phyloP scores from a whole-genome alignment of 2,888 invertebrate genomes.

The Cosmia pyralina region DNA sequence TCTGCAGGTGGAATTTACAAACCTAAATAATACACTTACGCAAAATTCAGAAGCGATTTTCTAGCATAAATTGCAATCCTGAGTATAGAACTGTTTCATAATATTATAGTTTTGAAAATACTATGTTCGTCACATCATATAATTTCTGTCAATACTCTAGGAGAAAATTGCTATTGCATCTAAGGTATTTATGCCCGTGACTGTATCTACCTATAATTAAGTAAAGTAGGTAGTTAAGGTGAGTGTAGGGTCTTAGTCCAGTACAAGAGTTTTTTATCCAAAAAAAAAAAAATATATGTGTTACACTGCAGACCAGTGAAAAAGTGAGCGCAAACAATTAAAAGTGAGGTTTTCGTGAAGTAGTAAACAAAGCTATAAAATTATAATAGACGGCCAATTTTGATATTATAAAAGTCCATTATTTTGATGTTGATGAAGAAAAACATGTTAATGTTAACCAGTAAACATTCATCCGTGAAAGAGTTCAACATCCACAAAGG shows the following conservation, averaged over 20 bases:
- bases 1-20: too few relatives aligned
- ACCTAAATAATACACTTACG: background rate
- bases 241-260: background rate
- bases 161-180: too few relatives aligned
- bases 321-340: background rate
- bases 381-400: background rate
- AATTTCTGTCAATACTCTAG: background rate
- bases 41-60: background rate
- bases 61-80: background rate
- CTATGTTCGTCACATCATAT: background rate
- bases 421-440: background rate
- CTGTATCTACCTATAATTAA: background rate
- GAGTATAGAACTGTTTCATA: background rate
- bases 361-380: background rate
- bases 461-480: conserved; percentile 12
- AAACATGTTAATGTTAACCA: background rate
- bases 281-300: too few relatives aligned
- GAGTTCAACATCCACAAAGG: conserved; percentile 16
- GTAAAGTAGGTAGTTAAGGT: background rate
- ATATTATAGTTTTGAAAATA: background rate
- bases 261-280: background rate
- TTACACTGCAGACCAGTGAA: background rate
- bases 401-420: background rate
- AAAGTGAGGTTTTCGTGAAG: background rate
- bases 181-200: too few relatives aligned